Conservation (phyloP, 2,797 vertebrate species). For the Benthosema pterotum region DNA sequence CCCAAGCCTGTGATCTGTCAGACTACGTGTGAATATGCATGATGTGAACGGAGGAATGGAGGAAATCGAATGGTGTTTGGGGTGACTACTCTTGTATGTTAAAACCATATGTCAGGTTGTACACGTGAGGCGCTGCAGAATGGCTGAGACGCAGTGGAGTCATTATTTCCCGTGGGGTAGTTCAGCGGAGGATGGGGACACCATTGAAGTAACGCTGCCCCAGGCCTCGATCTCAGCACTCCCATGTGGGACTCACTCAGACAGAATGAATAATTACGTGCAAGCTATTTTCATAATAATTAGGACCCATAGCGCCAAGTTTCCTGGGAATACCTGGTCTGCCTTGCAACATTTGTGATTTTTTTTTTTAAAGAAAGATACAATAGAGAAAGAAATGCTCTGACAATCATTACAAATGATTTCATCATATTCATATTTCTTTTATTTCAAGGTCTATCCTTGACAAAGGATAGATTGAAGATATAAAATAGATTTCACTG, state of each 20-base stretch:
- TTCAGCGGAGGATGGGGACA: too few relatives aligned
- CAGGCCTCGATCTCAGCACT: slow-evolving; percentile 21
- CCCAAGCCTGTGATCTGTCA: neutral
- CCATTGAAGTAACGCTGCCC: too few relatives aligned
- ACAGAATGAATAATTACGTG: slow-evolving; percentile 49
- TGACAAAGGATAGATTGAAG: too few relatives aligned
- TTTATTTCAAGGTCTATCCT: slow-evolving; percentile 4
- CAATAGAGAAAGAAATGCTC: neutral
- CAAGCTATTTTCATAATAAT: slow-evolving; percentile 54
- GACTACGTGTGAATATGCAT: slow-evolving; percentile 7
- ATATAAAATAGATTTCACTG: too few relatives aligned
- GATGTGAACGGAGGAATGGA: slow-evolving; percentile 27
- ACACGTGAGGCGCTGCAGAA: too few relatives aligned
- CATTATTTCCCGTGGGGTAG: too few relatives aligned
- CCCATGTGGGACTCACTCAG: slow-evolving; percentile 30
- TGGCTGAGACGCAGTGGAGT: too few relatives aligned
- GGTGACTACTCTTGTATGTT: too few relatives aligned
- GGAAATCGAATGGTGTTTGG: slow-evolving; percentile 14
- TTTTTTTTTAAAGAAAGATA: neutral
- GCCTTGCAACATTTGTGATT: neutral
- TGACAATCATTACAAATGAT: slow-evolving; percentile 1
- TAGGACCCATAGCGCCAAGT: slow-evolving; percentile 46
- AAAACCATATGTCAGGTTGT: too few relatives aligned
- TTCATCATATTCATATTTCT: neutral
- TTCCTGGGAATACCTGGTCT: slow-evolving; percentile 21